Base-by-base conservation (phyloP, 2,113 vertebrate species). In the Tylochromis polylepis region DNA sequence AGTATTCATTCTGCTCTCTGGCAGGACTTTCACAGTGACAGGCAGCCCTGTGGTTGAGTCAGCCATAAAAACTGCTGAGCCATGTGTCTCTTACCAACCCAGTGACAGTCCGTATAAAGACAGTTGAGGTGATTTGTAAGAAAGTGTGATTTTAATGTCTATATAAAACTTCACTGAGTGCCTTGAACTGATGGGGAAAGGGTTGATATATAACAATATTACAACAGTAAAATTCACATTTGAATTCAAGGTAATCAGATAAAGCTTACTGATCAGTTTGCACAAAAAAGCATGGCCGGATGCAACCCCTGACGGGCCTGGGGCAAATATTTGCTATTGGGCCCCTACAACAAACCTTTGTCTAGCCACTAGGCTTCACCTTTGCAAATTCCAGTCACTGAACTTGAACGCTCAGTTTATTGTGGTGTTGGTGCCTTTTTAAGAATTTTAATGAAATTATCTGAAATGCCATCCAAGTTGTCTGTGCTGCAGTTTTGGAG, bases 51-150 rank as follows among this genome's bases (percentile, higher is more conserved):
- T 67, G 31, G 84, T 90, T 88, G 81, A 85, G 85, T 83, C 72
- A 79, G 77, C 85, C 81, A 83, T 81, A 90, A 89, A 88, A 92
- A 86, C 81, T 77, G 85, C 86, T 87, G 85, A 91, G 85, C 82
- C 77, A 79, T 88, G 70, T 51, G 84, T 82, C 82, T 83, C 11
- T 57, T 46, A 85, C 58, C 53, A 58, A 67, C 9, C 57, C 14
- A n/a, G 12, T 84, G 78, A 79, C 12, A 14, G 85, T 62, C 80
- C 16, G 14, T 11, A 41, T 60, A 49, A 81, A 88, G 70, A 83
- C 60, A 60, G 24, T 20, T 49, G 24, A 31, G 56, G 8, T 81
- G 41, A 81, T 85, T 72, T 79, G 53, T 81, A 24, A 77, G 34
- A 29, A 85, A 31, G 59, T 14, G 6, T 36, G 18, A 38, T 51